phyloP scores from a whole-genome alignment of 2,797 vertebrate species.

The Chaenodraco wilsoni region DNA sequence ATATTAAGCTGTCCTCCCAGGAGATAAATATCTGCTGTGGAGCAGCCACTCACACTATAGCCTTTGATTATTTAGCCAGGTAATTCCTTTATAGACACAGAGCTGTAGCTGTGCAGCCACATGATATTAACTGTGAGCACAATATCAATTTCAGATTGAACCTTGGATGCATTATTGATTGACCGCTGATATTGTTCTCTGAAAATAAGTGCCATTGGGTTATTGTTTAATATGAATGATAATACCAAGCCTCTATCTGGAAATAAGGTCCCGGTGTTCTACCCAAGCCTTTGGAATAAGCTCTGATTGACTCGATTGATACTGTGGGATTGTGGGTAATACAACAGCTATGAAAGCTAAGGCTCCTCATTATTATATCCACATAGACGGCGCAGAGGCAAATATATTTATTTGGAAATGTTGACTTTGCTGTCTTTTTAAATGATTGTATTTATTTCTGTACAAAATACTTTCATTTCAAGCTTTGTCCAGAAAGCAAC shows the following conservation, averaged over 20 bases:
- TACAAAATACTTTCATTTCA: slow-evolving; percentile 10
- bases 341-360: slow-evolving; percentile 28
- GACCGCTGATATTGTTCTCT: slow-evolving; percentile 94
- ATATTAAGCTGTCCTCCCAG: slow-evolving; percentile 93
- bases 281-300: slow-evolving; percentile 51
- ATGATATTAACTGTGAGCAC: slow-evolving; percentile 92
- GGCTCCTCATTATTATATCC: slow-evolving; percentile 46
- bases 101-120: slow-evolving; percentile 87
- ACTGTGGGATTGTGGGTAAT: slow-evolving; percentile 38
- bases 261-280: slow-evolving; percentile 89
- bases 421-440: slow-evolving; percentile 22
- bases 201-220: slow-evolving; percentile 94
- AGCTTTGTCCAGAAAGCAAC: too few species aligned
- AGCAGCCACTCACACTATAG: slow-evolving; percentile 85
- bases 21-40: slow-evolving; percentile 95
- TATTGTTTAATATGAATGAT: slow-evolving; percentile 98
- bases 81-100: slow-evolving; percentile 93
- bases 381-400: slow-evolving; percentile 15
- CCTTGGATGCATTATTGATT: slow-evolving; percentile 95
- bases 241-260: slow-evolving; percentile 89
- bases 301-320: slow-evolving; percentile 63
- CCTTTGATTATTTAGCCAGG: slow-evolving; percentile 95
- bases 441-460: slow-evolving; percentile 35
- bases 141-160: slow-evolving; percentile 96
- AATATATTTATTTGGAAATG: slow-evolving; percentile 1